Conservation (phyloP, 2,888 invertebrate species). For the Drosophila bunnanda region DNA sequence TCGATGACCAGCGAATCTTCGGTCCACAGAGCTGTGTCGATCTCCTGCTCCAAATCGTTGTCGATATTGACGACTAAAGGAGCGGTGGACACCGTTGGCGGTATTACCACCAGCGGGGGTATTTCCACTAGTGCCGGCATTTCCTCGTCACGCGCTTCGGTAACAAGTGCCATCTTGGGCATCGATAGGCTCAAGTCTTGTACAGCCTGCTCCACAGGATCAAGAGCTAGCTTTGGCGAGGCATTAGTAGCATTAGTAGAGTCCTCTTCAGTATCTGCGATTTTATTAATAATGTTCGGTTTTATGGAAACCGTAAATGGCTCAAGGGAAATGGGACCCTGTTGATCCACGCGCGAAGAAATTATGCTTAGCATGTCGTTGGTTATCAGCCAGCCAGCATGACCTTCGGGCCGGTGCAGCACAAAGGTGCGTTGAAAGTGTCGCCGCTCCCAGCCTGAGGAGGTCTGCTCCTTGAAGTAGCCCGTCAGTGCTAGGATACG, state of each 20-base stretch:
- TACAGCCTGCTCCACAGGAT: slow-evolving; percentile 6
- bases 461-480: slow-evolving; percentile 2
- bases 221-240: not conserved
- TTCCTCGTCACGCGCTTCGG: not conserved
- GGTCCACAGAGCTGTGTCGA: slow-evolving; percentile 23
- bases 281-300: not conserved
- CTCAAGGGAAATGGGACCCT: too few relatives aligned
- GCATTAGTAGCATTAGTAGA: not conserved
- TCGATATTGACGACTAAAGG: not conserved
- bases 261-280: not conserved
- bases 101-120: slow-evolving; percentile 4
- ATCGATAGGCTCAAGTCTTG: not conserved
- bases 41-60: slow-evolving; percentile 15
- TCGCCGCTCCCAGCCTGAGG: not conserved
- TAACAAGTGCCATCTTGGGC: slow-evolving; percentile 7
- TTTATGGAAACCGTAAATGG: not conserved
- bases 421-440: slow-evolving; percentile 38
- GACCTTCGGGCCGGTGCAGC: not conserved
- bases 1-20: slow-evolving; percentile 42
- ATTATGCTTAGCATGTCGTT: slow-evolving; percentile 37
- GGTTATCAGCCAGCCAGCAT: slow-evolving; percentile 36
- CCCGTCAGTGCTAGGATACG: slow-evolving; percentile 38
- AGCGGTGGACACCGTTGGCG: slow-evolving; percentile 17
- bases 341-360: too few relatives aligned
- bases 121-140: not conserved